phyloP scores from a whole-genome alignment of 2,113 vertebrate species.

The Natator depressus region DNA sequence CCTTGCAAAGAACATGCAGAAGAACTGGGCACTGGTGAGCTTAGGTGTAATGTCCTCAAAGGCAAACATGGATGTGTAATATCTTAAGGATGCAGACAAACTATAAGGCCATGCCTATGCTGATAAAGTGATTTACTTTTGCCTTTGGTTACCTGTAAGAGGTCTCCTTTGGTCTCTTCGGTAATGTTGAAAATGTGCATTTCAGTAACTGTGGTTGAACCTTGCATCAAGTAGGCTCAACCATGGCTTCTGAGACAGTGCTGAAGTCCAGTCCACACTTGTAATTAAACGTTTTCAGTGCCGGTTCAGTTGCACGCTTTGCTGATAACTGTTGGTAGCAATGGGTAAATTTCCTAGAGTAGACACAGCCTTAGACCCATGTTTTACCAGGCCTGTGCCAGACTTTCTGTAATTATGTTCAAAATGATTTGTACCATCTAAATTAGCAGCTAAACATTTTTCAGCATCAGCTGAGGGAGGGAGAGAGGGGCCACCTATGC shows the following conservation, averaged over 20 bases:
- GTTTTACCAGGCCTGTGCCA: not conserved
- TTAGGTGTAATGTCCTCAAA: not conserved
- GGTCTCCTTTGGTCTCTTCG: not conserved
- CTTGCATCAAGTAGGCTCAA: not conserved
- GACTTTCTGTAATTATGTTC: not conserved
- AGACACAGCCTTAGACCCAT: not conserved
- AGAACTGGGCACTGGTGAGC: not conserved
- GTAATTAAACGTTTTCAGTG: not conserved
- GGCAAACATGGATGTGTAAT: not conserved
- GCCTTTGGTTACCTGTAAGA: not conserved
- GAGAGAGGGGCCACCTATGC: not conserved
- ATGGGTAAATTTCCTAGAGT: not conserved
- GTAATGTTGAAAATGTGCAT: not conserved
- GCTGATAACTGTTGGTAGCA: not conserved
- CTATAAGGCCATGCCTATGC: not conserved
- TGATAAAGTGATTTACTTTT: not conserved
- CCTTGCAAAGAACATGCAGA: not conserved
- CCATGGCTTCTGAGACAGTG: not conserved
- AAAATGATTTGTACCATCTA: not conserved
- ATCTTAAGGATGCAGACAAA: not conserved
- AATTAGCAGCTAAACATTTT: not conserved
- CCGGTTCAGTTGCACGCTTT: not conserved
- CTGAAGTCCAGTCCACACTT: not conserved
- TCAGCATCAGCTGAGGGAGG: not conserved
- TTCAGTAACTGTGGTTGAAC: not conserved